Base-by-base conservation (phyloP, 92 coral and sea anemone species). In the Parazoanthus darwini region DNA sequence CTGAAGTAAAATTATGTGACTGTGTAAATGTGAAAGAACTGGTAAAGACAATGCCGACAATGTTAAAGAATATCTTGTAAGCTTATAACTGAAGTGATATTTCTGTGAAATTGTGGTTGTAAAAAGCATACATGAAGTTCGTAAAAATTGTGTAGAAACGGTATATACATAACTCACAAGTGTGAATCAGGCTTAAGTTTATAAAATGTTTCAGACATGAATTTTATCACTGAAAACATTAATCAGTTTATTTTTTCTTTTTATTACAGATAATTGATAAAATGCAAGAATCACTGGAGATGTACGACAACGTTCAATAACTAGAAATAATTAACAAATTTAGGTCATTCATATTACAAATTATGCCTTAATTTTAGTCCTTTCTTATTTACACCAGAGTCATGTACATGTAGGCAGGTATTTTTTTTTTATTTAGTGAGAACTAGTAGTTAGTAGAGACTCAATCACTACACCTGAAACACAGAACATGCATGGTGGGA, bases 271-370 rank as follows among this genome's bases (percentile, higher is more conserved):
- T 96, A n/a, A 95, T 96, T 73, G 90, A 90, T 82, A 96, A 92
- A 85, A 74, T 96, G 38, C 94, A 96, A 93, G 98, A 95, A 48
- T 94, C 98, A 38, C 78, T 93, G 74, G 74, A 85, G 87, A 93
- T 92, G 94, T 96, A 95, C 89, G 98, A 96, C 74, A 81, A 86
- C 0, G 91, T 96, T 1, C 93, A 91, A 68, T 93, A 82, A 88
- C 44, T 10, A 82, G 16, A 46, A 67, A 63, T 20, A 63, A 63
- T 20, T 18, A 63, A 63, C 70, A 63, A 63, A 63, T 63, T 63
- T 63, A 63, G 70, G 25, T 63, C 70, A 18, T 63, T 63, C 70
- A 63, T 63, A 63, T 63, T 63, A 63, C 70, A 63, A 63, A 16
- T 63, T 63, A 54, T 54, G 3, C 59, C 20, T 1, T 54, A 13